phyloP scores from a whole-genome alignment of 2,888 invertebrate species.

The Saturnia japonica region DNA sequence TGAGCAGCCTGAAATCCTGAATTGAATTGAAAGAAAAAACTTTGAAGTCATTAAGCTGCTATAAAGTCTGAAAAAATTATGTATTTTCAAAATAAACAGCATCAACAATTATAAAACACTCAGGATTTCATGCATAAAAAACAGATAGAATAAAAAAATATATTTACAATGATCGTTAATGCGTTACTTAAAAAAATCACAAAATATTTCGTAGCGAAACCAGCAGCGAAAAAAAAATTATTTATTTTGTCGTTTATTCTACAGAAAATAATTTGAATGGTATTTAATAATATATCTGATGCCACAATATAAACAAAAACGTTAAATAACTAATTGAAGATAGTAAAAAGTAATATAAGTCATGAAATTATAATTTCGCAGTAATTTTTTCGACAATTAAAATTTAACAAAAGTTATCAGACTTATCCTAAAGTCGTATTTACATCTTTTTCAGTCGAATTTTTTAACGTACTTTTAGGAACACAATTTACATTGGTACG shows the following conservation, averaged over 20 bases:
- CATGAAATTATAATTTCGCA: conserved; percentile 8
- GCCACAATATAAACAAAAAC: background rate
- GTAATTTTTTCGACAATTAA: background rate
- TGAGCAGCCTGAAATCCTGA: conserved; percentile 4
- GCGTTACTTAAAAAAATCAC: background rate
- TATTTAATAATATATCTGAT: background rate
- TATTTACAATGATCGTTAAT: background rate
- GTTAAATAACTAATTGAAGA: background rate
- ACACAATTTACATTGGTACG: conserved; percentile 23
- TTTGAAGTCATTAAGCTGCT: background rate
- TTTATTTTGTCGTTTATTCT: background rate
- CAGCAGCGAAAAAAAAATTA: background rate
- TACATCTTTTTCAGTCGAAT: conserved; percentile 53
- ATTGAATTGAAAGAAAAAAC: conserved; percentile 1
- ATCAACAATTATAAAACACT: background rate
- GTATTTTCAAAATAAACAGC: background rate
- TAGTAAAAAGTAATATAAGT: background rate
- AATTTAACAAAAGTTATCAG: conserved; percentile 23
- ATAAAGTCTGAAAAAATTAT: background rate
- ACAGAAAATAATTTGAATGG: background rate
- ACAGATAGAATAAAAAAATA: background rate
- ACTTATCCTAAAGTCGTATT: conserved; percentile 35
- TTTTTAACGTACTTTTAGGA: conserved; percentile 37
- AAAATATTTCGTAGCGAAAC: background rate
- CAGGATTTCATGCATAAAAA: background rate